A percentile compares a stretch with the other conserved stretches of the same genome.
Evolutionary conservation across 1,140 invertebrate genomes (phyloP).

Genomic region (Venustaconcha ellipsiformis): DNA sequence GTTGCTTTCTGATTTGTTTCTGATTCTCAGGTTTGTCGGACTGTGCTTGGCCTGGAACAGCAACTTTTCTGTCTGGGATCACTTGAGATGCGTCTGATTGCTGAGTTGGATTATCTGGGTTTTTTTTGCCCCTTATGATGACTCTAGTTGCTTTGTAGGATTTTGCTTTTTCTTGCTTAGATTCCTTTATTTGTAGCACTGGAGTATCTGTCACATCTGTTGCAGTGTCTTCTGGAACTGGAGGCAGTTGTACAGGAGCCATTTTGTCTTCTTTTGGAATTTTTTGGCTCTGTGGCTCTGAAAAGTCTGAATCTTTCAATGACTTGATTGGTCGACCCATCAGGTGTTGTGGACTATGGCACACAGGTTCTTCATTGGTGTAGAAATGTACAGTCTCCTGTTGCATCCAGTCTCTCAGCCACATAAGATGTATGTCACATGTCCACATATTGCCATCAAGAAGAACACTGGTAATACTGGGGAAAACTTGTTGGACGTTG

Average conservation of each 20-base stretch:
- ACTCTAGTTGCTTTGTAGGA: too few species aligned
- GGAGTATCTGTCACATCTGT: neutral
- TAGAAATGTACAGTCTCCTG: constrained; percentile 54
- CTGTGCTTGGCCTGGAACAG: neutral
- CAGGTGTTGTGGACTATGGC: constrained; percentile 44
- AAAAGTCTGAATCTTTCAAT: constrained; percentile 33
- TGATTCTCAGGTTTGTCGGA: neutral
- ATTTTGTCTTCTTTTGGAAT: neutral
- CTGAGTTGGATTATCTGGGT: too few species aligned
- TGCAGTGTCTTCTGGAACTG: neutral
- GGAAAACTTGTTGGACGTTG: constrained; percentile 79
- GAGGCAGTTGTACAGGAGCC: neutral
- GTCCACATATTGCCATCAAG: constrained; percentile 70
- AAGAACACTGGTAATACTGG: constrained; percentile 72
- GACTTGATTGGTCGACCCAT: constrained; percentile 35
- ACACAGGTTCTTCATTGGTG: constrained; percentile 44
- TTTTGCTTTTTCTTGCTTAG: too few species aligned
- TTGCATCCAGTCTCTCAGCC: constrained; percentile 68
- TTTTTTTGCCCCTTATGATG: too few species aligned
- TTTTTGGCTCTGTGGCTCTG: too few species aligned
- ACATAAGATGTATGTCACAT: constrained; percentile 65
- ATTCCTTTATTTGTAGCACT: neutral
- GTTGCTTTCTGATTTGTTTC: neutral
- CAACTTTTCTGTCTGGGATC: neutral
- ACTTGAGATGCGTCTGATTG: neutral